Percentiles rank a stretch among this genome's conserved stretches.
phyloP scores from a whole-genome alignment of 2,113 vertebrate species.

The Tragelaphus buxtoni region DNA sequence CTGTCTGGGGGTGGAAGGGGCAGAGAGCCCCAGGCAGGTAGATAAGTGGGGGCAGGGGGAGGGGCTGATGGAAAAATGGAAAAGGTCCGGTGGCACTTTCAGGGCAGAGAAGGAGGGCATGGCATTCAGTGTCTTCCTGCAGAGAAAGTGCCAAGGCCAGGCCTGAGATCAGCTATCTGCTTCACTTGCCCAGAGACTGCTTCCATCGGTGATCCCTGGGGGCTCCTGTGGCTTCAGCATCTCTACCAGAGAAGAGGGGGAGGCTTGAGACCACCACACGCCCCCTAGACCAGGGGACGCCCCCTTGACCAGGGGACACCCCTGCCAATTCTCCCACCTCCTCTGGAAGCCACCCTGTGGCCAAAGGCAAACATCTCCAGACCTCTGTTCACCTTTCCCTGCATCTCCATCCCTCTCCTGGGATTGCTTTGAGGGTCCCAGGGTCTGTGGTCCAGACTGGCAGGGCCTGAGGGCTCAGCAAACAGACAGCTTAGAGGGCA shows the following conservation, averaged over 20 bases:
- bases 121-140: neutral
- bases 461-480: fast-evolving
- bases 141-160: neutral
- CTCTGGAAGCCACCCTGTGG: neutral
- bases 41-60: neutral
- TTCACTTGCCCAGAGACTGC: neutral
- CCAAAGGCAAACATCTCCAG: neutral
- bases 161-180: no score
- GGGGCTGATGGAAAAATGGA: neutral
- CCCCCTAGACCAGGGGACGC: fast-evolving
- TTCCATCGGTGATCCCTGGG: fast-evolving
- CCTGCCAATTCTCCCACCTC: neutral
- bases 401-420: fast-evolving
- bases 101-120: fast-evolving
- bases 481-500: neutral
- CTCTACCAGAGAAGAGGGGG: neutral
- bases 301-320: neutral
- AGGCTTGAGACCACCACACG: neutral
- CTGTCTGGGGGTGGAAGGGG: neutral
- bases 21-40: neutral
- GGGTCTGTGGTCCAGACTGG: neutral
- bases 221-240: neutral
- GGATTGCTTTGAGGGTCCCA: neutral
- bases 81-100: neutral
- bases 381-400: neutral